Evolutionary conservation across 2,888 invertebrate genomes (phyloP), one percentile per base, ranked within the genome.

Genomic region (Seira sanloemensis): DNA sequence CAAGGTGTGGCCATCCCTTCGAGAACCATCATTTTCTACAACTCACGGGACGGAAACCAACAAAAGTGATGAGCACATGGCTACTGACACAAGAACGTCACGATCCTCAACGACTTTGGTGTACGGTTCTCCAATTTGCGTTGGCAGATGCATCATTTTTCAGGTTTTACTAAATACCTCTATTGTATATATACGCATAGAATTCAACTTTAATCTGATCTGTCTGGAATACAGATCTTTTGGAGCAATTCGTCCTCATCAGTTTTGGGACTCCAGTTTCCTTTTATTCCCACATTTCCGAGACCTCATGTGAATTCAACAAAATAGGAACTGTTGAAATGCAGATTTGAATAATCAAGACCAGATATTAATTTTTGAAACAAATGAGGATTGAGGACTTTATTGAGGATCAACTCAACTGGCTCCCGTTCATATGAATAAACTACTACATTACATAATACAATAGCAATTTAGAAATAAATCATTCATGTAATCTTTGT

Each of bases 181-280:
- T n/a, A n/a, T n/a, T n/a, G n/a, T n/a, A n/a, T n/a, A n/a, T n/a
- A n/a, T n/a, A n/a, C n/a, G n/a, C n/a, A n/a, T n/a, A n/a, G n/a
- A n/a, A n/a, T 58, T 58, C 58, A 58, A 37, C 37, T 37, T 9
- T n/a, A n/a, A n/a, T n/a, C n/a, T n/a, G n/a, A n/a, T n/a, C n/a
- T 37, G 12, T 37, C n/a, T 50, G 50, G 50, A 50, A 50, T 54
- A 7, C 50, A 85, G 85, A 76, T 85, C 24, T 85, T 76, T 54
- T 85, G 85, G 85, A 69, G 77, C 12, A 80, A 85, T 25, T 85
- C 85, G 0, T 73, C 85, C 1, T 18, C 77, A 19, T 58, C 72
- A 1, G 26, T 80, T 16, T 62, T 85, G 9, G 77, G 77, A 12
- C 7, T 50, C 0, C n/a, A 27, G 24, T 27, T 80, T 5, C 85